Percentiles rank a stretch among this genome's conserved stretches.
Evolutionary conservation across 2,888 invertebrate species (phyloP).

Genomic region (Eurytoma adleriae): DNA sequence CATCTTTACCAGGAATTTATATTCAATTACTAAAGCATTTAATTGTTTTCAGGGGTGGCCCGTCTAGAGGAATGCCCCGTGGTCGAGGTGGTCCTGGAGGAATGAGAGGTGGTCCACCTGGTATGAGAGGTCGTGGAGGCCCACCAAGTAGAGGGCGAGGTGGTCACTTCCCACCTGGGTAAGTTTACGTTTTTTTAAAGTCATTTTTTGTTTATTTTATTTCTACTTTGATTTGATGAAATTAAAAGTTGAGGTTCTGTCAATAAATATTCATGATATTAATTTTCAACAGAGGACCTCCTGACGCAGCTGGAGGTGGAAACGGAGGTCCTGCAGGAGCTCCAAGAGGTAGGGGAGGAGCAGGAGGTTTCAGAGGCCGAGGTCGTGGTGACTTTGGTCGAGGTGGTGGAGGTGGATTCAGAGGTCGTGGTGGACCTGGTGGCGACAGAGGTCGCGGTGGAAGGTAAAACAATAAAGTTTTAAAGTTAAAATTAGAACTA

Average conservation of each 20-base stretch:
- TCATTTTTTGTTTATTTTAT: not conserved
- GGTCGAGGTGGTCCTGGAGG: slow-evolving; percentile 72
- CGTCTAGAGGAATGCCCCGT: slow-evolving; percentile 72
- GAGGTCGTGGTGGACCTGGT: slow-evolving; percentile 67
- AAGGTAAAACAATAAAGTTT: slow-evolving; percentile 65
- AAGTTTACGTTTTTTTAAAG: slow-evolving; percentile 32
- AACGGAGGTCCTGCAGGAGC: slow-evolving; percentile 69
- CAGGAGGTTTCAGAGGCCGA: slow-evolving; percentile 70
- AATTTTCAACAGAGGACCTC: slow-evolving; percentile 66
- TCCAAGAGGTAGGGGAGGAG: slow-evolving; percentile 71
- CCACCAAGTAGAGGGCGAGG: slow-evolving; percentile 72
- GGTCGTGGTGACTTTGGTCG: slow-evolving; percentile 73
- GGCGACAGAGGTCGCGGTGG: slow-evolving; percentile 70
- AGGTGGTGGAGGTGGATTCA: slow-evolving; percentile 70
- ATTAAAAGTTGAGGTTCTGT: not conserved
- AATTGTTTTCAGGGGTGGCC: slow-evolving; percentile 66
- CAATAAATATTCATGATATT: not conserved
- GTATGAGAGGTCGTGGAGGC: slow-evolving; percentile 72
- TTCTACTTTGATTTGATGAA: not conserved
- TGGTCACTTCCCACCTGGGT: slow-evolving; percentile 73
- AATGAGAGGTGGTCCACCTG: slow-evolving; percentile 73
- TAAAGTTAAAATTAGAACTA: too few species aligned
- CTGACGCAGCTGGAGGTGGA: slow-evolving; percentile 69
- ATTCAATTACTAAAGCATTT: not conserved
- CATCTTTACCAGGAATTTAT: too few species aligned